Evolutionary conservation across 1,140 invertebrate species (phyloP).

Genomic region (Trichoplusia ni): DNA sequence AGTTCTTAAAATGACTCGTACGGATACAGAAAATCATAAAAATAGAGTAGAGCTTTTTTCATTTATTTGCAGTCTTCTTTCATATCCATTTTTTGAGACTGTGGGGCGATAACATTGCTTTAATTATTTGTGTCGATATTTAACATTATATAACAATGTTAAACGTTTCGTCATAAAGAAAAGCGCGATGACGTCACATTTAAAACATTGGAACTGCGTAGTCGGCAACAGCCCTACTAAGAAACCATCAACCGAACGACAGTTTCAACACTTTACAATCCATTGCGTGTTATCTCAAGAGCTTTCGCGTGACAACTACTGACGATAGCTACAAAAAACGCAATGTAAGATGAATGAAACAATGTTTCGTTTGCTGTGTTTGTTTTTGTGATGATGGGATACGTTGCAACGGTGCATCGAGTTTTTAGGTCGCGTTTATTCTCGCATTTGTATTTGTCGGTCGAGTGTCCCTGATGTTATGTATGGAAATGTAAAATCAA

Average conservation of each 20-base stretch:
- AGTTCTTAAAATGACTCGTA: too few relatives aligned
- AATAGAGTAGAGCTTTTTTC: too few relatives aligned
- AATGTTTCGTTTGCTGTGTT: not conserved
- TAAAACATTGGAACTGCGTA: constrained; percentile 29
- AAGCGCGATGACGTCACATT: constrained; percentile 16
- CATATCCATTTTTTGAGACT: too few relatives aligned
- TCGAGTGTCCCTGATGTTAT: not conserved
- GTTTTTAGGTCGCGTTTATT: not conserved
- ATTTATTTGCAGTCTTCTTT: too few relatives aligned
- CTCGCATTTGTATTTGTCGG: not conserved
- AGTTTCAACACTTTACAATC: not conserved
- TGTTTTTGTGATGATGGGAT: not conserved
- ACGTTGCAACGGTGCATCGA: not conserved
- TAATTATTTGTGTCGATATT: too few relatives aligned
- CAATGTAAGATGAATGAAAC: not conserved
- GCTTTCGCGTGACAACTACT: not conserved
- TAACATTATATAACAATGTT: too few relatives aligned
- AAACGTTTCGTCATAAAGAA: not conserved
- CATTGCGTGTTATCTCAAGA: not conserved
- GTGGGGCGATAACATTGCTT: too few relatives aligned
- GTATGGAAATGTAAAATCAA: constrained; percentile 3
- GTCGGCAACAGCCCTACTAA: not conserved
- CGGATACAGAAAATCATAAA: too few relatives aligned
- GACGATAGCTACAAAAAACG: not conserved
- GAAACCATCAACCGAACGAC: not conserved